Conservation (phyloP, 2,888 invertebrate genomes). For the Netelia fuscicornis region DNA sequence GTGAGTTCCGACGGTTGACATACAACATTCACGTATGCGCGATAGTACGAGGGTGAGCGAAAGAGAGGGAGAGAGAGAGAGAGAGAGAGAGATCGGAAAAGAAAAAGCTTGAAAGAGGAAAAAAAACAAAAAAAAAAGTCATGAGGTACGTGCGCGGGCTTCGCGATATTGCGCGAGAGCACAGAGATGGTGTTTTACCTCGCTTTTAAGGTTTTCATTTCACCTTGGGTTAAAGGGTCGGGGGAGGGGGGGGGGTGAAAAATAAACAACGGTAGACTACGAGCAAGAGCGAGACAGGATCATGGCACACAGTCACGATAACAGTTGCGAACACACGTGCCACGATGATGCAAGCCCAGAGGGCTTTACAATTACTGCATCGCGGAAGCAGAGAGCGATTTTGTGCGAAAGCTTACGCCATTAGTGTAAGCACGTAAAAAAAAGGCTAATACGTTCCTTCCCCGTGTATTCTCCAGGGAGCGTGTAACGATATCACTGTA, state of each 20-base stretch:
- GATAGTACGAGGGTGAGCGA: slow-evolving; percentile 39
- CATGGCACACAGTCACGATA: background rate
- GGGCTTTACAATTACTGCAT: slow-evolving; percentile 40
- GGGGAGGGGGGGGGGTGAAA: background rate
- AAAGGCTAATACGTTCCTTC: background rate
- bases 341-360: slow-evolving; percentile 23
- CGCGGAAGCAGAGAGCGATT: background rate
- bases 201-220: slow-evolving; percentile 51
- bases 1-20: slow-evolving; percentile 14
- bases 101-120: too few species aligned
- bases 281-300: background rate
- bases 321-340: slow-evolving; percentile 9
- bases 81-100: background rate
- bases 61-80: background rate
- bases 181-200: slow-evolving; percentile 26
- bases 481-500: too few species aligned
- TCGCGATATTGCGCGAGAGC: slow-evolving; percentile 44
- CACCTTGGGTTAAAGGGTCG: slow-evolving; percentile 35
- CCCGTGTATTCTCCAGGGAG: too few species aligned
- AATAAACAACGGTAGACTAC: slow-evolving; percentile 13
- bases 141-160: slow-evolving; percentile 46
- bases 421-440: slow-evolving; percentile 16
- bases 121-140: slow-evolving; percentile 19
- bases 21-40: slow-evolving; percentile 51
- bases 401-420: slow-evolving; percentile 1